A percentile compares a stretch with the other conserved stretches of the same genome.
Evolutionary conservation across 1,140 invertebrate genomes (phyloP).

Genomic region (Diachasmimorpha longicaudata): DNA sequence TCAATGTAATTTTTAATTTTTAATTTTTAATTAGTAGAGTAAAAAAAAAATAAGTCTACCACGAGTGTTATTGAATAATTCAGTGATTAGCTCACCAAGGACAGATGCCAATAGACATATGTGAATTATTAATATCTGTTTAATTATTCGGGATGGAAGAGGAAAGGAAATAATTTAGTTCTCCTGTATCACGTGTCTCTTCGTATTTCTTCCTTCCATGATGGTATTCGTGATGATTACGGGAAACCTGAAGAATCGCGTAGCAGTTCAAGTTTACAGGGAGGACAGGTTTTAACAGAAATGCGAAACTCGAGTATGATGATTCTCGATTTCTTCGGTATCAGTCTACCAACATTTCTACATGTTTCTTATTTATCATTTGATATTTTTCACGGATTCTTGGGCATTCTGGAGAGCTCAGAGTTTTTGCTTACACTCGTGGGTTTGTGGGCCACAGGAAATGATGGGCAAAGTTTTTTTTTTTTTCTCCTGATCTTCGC

Average conservation of each 20-base stretch:
- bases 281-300: slow-evolving; percentile 29
- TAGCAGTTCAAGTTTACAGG: background rate
- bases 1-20: background rate
- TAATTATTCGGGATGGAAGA: background rate
- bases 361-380: no score
- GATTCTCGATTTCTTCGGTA: background rate
- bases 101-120: background rate
- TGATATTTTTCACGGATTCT: no score
- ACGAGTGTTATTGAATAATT: background rate
- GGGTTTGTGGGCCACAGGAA: background rate
- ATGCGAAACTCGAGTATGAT: slow-evolving; percentile 31
- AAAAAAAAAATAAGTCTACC: background rate
- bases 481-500: background rate
- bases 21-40: background rate
- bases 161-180: background rate
- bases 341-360: no score
- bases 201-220: no score
- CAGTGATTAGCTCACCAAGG: background rate
- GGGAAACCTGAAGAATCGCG: background rate
- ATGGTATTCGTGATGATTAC: background rate
- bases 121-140: background rate
- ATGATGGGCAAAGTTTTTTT: background rate
- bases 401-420: no score
- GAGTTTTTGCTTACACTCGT: no score
- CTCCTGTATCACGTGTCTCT: background rate